Base-by-base conservation (phyloP, 2,888 invertebrate genomes). In the Amiota mariae region DNA sequence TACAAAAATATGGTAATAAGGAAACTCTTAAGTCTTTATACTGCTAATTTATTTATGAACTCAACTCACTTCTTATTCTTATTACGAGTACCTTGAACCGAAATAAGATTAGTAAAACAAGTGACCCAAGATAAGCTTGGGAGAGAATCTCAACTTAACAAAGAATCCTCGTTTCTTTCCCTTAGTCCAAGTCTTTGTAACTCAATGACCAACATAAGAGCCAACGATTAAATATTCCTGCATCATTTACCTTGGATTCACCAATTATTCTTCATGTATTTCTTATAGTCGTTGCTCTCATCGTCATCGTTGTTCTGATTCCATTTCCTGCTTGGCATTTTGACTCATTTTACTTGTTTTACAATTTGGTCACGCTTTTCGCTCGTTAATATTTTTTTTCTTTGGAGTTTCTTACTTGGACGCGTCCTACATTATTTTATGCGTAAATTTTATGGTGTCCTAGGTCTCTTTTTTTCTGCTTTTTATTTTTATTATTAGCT, bases 211-310 rank as follows among this genome's bases (percentile, higher is more conserved):
- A 36, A 36, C 36, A 36, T 36, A 2, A 36, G 36, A 0, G 3
- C 4, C 8, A 36, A 36, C 75, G 73, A 72, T 83, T 83, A 85
- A 85, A 85, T 83, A 84, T 85, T 85, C 85, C 77, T 77, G 82
- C 80, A 76, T 82, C 82, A 85, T 78, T 24, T 66, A 48, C 47
- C 66, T 48, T 85, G 79, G 77, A 78, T 78, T 79, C 57, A 20
- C 20, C n/a, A 8, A 59, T 59, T 59, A 18, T 9, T 59, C 57
- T 10, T 1, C 18, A 13, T 59, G 1, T 20, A 8, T 18, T 13
- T 59, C 9, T 11, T 54, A 59, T 20, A 20, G 47, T 24, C 24
- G 24, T 24, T 24, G 24, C 24, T 3, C 24, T 24, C 24, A 24
- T 24, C 1, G 24, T n/a, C 63, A 61, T 47, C 10, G 47, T n/a